Conservation (phyloP, 2,888 invertebrate species). For the Eugnorisma glareosa region DNA sequence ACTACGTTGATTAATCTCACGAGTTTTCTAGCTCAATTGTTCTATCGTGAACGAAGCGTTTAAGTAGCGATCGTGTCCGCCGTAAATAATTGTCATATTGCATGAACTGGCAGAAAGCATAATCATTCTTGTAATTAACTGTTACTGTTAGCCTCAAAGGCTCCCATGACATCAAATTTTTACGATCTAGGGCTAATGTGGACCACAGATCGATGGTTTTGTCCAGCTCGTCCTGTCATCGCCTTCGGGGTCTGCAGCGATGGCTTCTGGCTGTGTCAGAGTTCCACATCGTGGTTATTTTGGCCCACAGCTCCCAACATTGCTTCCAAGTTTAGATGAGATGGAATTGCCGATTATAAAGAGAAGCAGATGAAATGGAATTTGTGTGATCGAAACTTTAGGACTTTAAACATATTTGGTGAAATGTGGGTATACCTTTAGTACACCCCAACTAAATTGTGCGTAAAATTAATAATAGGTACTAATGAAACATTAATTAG, state of each 20-base stretch:
- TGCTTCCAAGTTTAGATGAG: background rate
- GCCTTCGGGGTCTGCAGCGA: background rate
- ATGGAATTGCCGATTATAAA: background rate
- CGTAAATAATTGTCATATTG: background rate
- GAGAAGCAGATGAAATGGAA: too few relatives aligned
- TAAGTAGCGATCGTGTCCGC: background rate
- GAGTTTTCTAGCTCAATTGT: slow-evolving; percentile 30
- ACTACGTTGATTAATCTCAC: slow-evolving; percentile 23
- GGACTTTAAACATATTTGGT: background rate
- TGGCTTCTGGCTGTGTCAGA: background rate
- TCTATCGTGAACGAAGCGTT: background rate
- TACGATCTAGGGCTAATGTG: background rate
- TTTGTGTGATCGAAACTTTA: too few relatives aligned
- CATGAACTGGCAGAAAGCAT: background rate
- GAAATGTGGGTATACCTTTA: background rate
- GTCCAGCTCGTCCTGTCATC: background rate
- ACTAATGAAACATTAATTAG: slow-evolving; percentile 24
- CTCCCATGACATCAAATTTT: background rate
- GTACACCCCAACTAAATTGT: background rate
- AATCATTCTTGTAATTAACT: background rate
- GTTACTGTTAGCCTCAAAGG: background rate
- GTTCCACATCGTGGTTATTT: background rate
- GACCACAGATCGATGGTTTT: too few relatives aligned
- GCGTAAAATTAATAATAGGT: background rate
- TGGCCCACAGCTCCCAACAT: background rate